phyloP scores from a whole-genome alignment of 2,797 vertebrate genomes.

The Myotis vivesi region DNA sequence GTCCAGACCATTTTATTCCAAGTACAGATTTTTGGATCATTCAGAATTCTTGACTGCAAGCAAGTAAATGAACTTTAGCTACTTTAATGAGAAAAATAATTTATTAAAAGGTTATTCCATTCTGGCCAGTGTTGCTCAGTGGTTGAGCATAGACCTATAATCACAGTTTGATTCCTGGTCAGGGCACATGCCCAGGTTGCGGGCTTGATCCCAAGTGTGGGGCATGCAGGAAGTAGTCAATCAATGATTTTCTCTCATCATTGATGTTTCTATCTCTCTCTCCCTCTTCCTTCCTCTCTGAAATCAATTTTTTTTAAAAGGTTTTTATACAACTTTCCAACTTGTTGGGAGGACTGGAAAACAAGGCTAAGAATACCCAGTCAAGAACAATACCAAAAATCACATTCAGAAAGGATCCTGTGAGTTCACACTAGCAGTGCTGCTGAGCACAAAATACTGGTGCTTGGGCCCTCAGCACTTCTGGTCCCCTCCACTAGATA shows the following conservation, averaged over 20 bases:
- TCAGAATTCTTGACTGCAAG: background rate
- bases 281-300: too few relatives aligned
- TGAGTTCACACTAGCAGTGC: background rate
- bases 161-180: too few relatives aligned
- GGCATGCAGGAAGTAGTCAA: too few relatives aligned
- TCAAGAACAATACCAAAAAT: background rate
- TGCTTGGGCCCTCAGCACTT: background rate
- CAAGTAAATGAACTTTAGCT: background rate
- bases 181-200: too few relatives aligned
- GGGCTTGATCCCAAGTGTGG: too few relatives aligned
- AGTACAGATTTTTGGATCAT: background rate
- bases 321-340: background rate
- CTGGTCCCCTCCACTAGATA: too few relatives aligned
- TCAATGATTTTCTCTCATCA: too few relatives aligned
- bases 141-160: too few relatives aligned
- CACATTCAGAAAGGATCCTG: background rate
- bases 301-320: background rate
- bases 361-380: background rate
- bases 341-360: background rate
- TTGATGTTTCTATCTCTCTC: too few relatives aligned
- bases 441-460: background rate
- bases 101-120: background rate
- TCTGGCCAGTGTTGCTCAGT: too few relatives aligned
- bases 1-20: background rate
- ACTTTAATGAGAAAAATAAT: background rate